Evolutionary conservation across 2,888 invertebrate genomes (phyloP), one percentile per base, ranked within the genome.

Genomic region (Heteromurus nitidus): DNA sequence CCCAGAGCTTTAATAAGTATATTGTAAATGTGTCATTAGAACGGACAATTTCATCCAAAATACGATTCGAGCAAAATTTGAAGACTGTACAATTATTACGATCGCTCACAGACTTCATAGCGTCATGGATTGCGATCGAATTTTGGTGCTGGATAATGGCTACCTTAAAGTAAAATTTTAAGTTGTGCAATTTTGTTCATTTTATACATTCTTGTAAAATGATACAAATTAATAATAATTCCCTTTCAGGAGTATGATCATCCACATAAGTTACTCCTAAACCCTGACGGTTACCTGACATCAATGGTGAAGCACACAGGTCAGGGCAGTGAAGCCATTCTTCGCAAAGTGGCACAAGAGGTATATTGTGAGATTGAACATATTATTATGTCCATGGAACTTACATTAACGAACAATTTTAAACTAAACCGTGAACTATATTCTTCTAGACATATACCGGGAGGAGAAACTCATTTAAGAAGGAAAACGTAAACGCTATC

Each of bases 111-210:
- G 77, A 13, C 26, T 70, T 1, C 36, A 80, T 89, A 97, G 96
- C 0, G 95, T 97, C 84, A 96, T 97, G 94, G 97, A 97, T 89
- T 96, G 95, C 0, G 95, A 96, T 90, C 92, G 94, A 81, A 94
- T 96, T n/a, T 91, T 97, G 88, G 96, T 96, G 1, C 94, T 97
- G 93, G 95, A 96, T 88, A 92, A 93, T 11, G 97, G 97, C 0
- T 89, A 90, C 20, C 91, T 95, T 76, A 93, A 91, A 13, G 87
- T 87, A 82, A 42, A 30, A 31, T 30, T 30, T 62, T 62, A 30
- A n/a, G n/a, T n/a, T n/a, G n/a, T n/a, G n/a, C n/a, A n/a, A n/a
- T 60, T 11, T 60, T 30, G 9, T 2, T 26, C 28, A 55, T 70
- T 31, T 3, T 16, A 62, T 67, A 50, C 50, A 5, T n/a, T 3